These are phyloP conservation scores for Dolichallabes microphthalmus DNA, from an alignment of 2,113 vertebrate species.

Conservation along the genomic window DNA sequence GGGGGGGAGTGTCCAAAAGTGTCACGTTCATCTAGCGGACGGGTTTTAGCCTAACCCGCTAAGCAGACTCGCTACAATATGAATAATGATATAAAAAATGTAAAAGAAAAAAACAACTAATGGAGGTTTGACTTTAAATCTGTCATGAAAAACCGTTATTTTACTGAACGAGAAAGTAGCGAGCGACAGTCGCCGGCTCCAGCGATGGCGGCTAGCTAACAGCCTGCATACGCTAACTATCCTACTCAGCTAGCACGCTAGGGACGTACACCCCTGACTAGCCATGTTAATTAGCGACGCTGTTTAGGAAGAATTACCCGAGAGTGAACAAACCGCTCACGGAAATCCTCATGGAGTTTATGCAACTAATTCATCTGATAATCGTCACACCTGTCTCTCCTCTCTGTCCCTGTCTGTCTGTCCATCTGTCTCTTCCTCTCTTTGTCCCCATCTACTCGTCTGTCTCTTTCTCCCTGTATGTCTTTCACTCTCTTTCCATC, in stretches of 20 bases:
- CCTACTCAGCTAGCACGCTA: not conserved
- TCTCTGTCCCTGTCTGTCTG: too few relatives aligned
- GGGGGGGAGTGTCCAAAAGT: not conserved
- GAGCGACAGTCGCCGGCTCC: too few relatives aligned
- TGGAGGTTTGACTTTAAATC: not conserved
- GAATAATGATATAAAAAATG: not conserved
- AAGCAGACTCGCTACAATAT: not conserved
- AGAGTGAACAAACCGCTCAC: too few relatives aligned
- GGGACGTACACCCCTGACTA: not conserved
- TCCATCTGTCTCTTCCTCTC: too few relatives aligned
- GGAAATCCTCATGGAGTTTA: too few relatives aligned
- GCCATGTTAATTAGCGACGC: not conserved
- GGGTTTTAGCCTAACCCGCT: not conserved
- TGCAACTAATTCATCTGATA: too few relatives aligned
- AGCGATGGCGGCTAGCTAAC: not conserved
- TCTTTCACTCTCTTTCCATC: not conserved
- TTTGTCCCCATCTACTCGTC: not conserved
- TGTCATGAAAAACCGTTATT: too few relatives aligned
- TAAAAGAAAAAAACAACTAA: not conserved
- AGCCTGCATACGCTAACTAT: not conserved
- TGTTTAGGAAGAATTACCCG: not conserved
- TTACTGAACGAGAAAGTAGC: not conserved
- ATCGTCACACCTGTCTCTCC: too few relatives aligned
- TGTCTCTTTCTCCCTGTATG: not conserved
- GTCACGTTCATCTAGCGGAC: not conserved